Percentiles rank a stretch among this genome's conserved stretches.
Evolutionary conservation across 2,888 invertebrate genomes (phyloP).

Genomic region (Schizaphis graminum): DNA sequence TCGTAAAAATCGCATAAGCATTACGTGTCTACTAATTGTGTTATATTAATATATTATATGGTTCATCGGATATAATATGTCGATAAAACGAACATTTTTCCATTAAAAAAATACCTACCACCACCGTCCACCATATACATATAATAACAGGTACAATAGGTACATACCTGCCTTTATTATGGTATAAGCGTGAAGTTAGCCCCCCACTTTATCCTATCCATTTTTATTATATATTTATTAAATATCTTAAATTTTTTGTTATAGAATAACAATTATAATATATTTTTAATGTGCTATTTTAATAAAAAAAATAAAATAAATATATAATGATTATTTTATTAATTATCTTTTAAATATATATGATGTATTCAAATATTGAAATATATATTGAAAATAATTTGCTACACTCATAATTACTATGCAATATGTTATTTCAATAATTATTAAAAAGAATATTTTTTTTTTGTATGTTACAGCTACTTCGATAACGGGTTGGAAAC

Average conservation of each 20-base stretch:
- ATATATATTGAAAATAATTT: background rate
- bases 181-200: no score
- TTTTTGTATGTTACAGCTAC: conserved; percentile 51
- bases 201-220: no score
- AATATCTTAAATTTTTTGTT: background rate
- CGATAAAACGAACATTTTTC: background rate
- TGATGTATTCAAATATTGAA: no score
- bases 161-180: no score
- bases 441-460: background rate
- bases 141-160: no score
- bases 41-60: background rate
- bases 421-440: background rate
- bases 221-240: background rate
- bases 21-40: background rate
- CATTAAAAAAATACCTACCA: background rate
- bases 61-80: background rate
- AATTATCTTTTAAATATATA: background rate
- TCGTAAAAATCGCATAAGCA: background rate
- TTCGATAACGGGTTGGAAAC: conserved; percentile 64
- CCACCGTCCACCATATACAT: no score
- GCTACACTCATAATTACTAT: background rate
- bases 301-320: background rate
- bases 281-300: background rate
- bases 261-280: background rate
- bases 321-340: background rate